Base-by-base conservation (phyloP, 1,140 invertebrate species). In the Rhagoletis zephyria region DNA sequence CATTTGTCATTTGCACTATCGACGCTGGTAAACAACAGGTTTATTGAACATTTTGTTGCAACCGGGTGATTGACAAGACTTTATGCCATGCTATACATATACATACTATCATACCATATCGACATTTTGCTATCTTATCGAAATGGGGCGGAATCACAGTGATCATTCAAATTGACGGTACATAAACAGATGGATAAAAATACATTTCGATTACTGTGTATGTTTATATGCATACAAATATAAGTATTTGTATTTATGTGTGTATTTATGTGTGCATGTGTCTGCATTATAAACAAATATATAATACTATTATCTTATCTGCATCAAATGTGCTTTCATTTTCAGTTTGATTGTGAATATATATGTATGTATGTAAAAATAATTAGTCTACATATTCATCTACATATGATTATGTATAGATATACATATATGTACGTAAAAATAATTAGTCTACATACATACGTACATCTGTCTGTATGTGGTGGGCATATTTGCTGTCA, bases 21-120 rank as follows among this genome's bases (percentile, higher is more conserved):
- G 67, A 42, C 12, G 67, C 42, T 12, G 42, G 67, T 74, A 74
- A 74, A 74, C 40, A 74, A n/a, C 45, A 74, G 2, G 19, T n/a
- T 42, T 74, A 45, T 74, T 48, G 67, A 74, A 45, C 30, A 74
- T 45, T 74, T 74, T 6, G 67, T 74, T 74, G 67, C 67, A 48
- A 74, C 10, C 9, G 45, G 3, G 40, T 16, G 67, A 70, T 40
- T 74, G 67, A 74, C 67, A 16, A 16, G 5, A 3, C 42, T 12
- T 74, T 16, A 74, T 48, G 67, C 40, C 65, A 45, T 42, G 42
- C 67, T 14, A 67, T 63, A 14, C 0, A 30, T 30, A 30, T 30
- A 30, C 30, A 30, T 30, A 12, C 59, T 60, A 60, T 1, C 12
- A 12, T 60, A 60, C 12, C 59, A 60, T 60, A 12, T 60, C 6